Base-by-base conservation (phyloP, 1,140 invertebrate species). In the Drosophila serrata region DNA sequence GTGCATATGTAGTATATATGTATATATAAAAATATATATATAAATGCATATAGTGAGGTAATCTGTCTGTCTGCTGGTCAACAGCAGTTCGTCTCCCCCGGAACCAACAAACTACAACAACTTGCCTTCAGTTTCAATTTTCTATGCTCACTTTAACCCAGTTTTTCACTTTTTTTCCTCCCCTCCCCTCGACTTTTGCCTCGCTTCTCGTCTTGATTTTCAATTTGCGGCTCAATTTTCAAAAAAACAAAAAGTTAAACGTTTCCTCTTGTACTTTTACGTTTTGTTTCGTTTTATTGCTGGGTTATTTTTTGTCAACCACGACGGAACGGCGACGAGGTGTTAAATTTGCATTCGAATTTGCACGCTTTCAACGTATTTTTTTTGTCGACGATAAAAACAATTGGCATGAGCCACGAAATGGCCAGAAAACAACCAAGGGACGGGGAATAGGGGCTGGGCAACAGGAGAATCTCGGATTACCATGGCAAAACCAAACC, bases 321-420 rank as follows among this genome's bases (percentile, higher is more conserved):
- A 75, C 75, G 56, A 60, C 79, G 69, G 80, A 74, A 67, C 58
- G 75, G 63, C 69, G 56, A 62, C 75, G 69, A 88, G 85, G 85
- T 90, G 85, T 90, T 90, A 70, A 90, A 90, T 90, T 88, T 90
- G 85, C 81, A 85, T 88, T 84, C 81, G 78, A 90, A 79, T 88
- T 90, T 88, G 86, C 86, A 90, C 81, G 85, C 86, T 90, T 85
- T 81, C 85, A 88, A 88, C 84, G 75, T 77, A 79, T 74, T 79
- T 19, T 46, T 40, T 56, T 57, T 39, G 57, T 33, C 40, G 65
- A 33, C 57, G 64, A 82, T 67, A 87, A 87, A 82, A 82, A 88
- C 82, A 87, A 87, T 88, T 88, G 84, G 85, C 84, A 88, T 87
- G 77, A 84, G 77, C 85, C 84, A 85, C 67, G 57, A 72, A 72